phyloP scores from a whole-genome alignment of 2,888 invertebrate species.

The Acleris holmiana region DNA sequence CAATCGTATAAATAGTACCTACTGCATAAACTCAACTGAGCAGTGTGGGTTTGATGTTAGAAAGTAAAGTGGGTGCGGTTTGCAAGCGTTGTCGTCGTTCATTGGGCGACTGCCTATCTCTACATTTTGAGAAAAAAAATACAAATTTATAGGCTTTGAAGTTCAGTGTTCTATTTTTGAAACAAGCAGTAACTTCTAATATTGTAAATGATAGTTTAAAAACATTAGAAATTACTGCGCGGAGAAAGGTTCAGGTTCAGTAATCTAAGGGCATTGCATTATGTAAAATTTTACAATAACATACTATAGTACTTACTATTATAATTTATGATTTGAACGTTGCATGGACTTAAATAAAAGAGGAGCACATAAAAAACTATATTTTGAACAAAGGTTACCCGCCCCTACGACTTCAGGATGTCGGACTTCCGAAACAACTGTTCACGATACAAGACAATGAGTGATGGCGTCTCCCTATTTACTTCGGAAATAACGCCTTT shows the following conservation, averaged over 20 bases:
- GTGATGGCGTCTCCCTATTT: constrained; percentile 62
- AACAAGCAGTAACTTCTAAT: too few relatives aligned
- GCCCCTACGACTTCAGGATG: constrained; percentile 64
- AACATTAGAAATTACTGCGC: too few relatives aligned
- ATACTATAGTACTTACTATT: too few relatives aligned
- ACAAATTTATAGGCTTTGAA: not conserved
- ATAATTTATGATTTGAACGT: too few relatives aligned
- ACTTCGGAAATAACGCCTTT: constrained; percentile 63
- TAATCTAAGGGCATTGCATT: too few relatives aligned
- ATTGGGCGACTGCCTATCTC: constrained; percentile 24
- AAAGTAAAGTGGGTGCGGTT: constrained; percentile 35
- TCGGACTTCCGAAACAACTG: constrained; percentile 79
- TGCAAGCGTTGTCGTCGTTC: not conserved
- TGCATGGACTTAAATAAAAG: too few relatives aligned
- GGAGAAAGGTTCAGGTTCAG: too few relatives aligned
- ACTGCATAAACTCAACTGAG: not conserved
- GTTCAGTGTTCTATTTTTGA: not conserved
- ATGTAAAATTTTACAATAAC: too few relatives aligned
- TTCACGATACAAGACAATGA: constrained; percentile 67
- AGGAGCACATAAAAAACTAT: too few relatives aligned
- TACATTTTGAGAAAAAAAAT: not conserved
- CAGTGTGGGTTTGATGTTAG: constrained; percentile 22
- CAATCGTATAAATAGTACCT: not conserved
- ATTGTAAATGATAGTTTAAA: too few relatives aligned
- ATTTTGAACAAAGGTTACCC: constrained; percentile 49